Percentiles rank a stretch among this genome's conserved stretches.
phyloP scores from a whole-genome alignment of 2,113 vertebrate species.

The Protobothrops mucrosquamatus region DNA sequence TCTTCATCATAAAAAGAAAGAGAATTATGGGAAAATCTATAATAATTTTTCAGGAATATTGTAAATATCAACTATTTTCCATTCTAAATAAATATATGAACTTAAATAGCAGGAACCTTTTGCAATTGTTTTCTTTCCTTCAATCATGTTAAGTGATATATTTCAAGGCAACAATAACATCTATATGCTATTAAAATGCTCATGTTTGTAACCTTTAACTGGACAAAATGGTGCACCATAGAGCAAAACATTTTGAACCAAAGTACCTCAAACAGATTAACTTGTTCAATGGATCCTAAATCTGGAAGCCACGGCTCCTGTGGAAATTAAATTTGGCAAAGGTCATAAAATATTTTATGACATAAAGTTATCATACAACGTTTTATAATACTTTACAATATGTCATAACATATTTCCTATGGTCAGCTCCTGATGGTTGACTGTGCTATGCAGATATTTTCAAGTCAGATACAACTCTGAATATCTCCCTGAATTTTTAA shows the following conservation, averaged over 20 bases:
- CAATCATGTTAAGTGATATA: background rate
- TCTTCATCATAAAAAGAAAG: background rate
- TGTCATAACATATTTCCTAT: background rate
- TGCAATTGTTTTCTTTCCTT: background rate
- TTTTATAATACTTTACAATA: background rate
- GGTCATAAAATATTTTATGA: background rate
- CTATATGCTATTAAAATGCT: background rate
- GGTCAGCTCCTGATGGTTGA: background rate
- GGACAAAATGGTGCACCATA: background rate
- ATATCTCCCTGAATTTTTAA: background rate
- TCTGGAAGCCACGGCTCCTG: background rate
- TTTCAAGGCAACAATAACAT: background rate
- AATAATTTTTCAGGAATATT: background rate
- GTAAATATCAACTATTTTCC: conserved; percentile 16
- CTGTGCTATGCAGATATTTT: background rate
- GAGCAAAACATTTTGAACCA: background rate
- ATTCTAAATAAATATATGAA: background rate
- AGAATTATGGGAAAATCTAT: background rate
- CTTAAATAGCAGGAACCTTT: background rate
- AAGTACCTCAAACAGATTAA: background rate
- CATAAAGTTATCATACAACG: background rate
- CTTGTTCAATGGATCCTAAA: background rate
- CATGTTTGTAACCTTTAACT: background rate
- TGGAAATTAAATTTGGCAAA: background rate
- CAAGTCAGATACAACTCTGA: background rate